phyloP scores from a whole-genome alignment of 2,113 vertebrate genomes.

The Campylomormyrus tamandua region DNA sequence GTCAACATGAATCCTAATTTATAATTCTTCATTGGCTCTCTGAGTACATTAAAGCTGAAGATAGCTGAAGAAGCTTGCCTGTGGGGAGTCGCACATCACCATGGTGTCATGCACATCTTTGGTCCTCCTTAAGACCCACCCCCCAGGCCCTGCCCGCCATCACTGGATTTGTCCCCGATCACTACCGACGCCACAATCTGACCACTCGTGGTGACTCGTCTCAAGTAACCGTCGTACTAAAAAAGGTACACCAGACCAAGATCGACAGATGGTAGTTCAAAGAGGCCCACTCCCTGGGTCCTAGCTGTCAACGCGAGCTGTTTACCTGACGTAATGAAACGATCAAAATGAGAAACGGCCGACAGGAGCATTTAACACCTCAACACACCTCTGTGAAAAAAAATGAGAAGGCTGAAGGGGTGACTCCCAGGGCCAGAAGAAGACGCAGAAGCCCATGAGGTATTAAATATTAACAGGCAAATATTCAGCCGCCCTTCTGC shows the following conservation, averaged over 20 bases:
- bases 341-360: background rate
- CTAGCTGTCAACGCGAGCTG: background rate
- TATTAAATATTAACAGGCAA: slow-evolving; percentile 84
- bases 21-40: background rate
- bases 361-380: slow-evolving; percentile 5
- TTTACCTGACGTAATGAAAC: background rate
- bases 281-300: background rate
- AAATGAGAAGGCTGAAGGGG: background rate
- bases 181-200: background rate
- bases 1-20: slow-evolving; percentile 5
- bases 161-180: background rate
- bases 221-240: background rate
- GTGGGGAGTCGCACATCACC: background rate
- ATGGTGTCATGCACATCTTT: background rate
- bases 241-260: background rate
- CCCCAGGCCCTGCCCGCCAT: background rate
- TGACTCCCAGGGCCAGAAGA: background rate
- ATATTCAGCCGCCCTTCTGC: slow-evolving; percentile 77
- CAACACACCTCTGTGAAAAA: background rate
- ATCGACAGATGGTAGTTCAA: background rate
- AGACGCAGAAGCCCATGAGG: slow-evolving; percentile 46
- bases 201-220: background rate
- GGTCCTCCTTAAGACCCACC: background rate
- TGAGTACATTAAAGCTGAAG: background rate
- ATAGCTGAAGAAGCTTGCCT: background rate